Conservation (phyloP, 2,113 vertebrate genomes). For the Phaethornis superciliosus region DNA sequence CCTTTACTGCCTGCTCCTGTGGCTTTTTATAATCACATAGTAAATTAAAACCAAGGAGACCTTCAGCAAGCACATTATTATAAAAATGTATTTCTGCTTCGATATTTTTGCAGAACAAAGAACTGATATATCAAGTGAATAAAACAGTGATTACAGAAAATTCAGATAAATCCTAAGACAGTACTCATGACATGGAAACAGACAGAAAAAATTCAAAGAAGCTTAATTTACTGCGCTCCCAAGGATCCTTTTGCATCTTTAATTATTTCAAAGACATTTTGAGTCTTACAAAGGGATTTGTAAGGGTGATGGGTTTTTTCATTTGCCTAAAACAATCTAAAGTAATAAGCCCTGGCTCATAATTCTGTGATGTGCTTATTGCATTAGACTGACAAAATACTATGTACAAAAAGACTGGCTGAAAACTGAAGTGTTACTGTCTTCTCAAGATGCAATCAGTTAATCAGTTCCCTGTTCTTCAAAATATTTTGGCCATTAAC, state of each 20-base stretch:
- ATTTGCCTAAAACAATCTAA: neutral
- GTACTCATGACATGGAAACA: neutral
- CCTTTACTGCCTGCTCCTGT: neutral
- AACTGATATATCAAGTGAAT: neutral
- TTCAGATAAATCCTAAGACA: neutral
- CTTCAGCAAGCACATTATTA: neutral
- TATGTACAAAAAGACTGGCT: fast-evolving
- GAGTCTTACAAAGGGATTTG: neutral
- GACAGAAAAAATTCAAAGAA: neutral
- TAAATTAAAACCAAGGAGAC: neutral
- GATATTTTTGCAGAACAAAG: neutral
- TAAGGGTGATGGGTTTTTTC: neutral
- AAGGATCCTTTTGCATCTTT: neutral
- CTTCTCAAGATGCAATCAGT: neutral
- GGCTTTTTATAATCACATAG: neutral
- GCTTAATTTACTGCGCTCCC: neutral
- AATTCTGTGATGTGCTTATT: neutral
- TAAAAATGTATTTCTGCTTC: neutral
- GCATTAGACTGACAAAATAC: neutral
- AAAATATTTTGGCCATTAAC: neutral
- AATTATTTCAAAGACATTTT: neutral
- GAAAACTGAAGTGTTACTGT: neutral
- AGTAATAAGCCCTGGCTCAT: neutral
- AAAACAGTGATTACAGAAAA: neutral
- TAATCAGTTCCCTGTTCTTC: neutral